A percentile compares a stretch with the other conserved stretches of the same genome.
Evolutionary conservation across 2,797 vertebrate genomes (phyloP).

Genomic region (Xiphophorus birchmanni): DNA sequence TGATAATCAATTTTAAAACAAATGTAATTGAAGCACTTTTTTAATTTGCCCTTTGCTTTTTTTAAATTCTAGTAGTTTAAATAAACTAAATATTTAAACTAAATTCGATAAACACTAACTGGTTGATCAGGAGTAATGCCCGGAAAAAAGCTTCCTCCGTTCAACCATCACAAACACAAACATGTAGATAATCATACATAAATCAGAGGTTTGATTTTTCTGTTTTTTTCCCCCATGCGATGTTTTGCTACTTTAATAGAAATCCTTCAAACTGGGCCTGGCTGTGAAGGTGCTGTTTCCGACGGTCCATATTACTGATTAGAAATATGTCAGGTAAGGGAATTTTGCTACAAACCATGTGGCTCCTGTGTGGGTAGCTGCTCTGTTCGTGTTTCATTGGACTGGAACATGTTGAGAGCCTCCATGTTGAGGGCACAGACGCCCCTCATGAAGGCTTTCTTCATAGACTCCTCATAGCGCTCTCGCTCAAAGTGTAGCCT

Average conservation of each 20-base stretch:
- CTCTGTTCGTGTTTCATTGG: constrained; percentile 76
- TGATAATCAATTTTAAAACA: not conserved
- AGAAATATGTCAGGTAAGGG: not conserved
- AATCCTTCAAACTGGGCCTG: not conserved
- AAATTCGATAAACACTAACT: not conserved
- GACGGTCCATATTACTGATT: not conserved
- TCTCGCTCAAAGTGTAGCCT: constrained; percentile 87
- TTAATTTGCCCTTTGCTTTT: not conserved
- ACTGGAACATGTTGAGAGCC: constrained; percentile 93
- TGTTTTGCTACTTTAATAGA: not conserved
- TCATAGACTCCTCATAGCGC: constrained; percentile 92
- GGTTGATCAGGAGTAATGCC: not conserved
- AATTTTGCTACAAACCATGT: constrained; percentile 66
- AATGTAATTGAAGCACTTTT: not conserved
- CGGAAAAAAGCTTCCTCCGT: not conserved
- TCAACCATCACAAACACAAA: no score
- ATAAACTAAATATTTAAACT: not conserved
- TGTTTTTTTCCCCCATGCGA: not conserved
- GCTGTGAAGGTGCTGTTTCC: not conserved
- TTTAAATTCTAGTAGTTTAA: not conserved
- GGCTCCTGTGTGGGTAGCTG: constrained; percentile 68
- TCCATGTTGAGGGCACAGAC: constrained; percentile 97
- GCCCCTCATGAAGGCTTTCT: constrained; percentile 97
- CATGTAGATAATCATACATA: no score
- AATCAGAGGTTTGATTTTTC: not conserved